Evolutionary conservation across 2,113 vertebrate genomes (phyloP).

Genomic region (Spilogale gracilis): DNA sequence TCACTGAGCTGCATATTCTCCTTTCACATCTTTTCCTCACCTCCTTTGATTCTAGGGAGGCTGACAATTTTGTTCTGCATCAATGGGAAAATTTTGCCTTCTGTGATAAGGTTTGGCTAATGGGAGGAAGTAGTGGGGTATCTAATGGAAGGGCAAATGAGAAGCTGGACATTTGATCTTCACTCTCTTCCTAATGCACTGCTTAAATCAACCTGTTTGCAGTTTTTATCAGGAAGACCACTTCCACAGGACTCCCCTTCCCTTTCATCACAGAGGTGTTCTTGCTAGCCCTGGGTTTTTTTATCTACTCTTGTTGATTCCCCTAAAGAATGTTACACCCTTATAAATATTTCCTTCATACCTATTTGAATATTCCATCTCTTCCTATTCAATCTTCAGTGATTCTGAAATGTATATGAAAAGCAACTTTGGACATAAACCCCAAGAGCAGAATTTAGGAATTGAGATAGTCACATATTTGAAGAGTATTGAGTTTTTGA

Average conservation of each 20-base stretch:
- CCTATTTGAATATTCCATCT: background rate
- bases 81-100: background rate
- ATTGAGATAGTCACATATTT: background rate
- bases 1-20: accelerated
- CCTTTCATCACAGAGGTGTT: background rate
- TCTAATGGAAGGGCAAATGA: background rate
- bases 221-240: background rate
- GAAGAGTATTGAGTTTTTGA: background rate
- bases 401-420: background rate
- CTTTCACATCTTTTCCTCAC: background rate
- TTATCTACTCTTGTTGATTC: background rate
- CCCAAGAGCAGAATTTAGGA: background rate
- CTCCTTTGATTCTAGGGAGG: background rate
- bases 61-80: background rate
- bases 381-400: background rate
- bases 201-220: background rate
- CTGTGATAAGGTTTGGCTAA: background rate
- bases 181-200: background rate
- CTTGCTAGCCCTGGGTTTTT: background rate
- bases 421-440: background rate
- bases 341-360: background rate
- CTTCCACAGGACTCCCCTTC: background rate
- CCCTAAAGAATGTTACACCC: background rate
- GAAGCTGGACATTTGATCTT: background rate
- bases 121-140: background rate